Evolutionary conservation across 2,797 vertebrate species (phyloP).

Genomic region (Tamandua tetradactyla): DNA sequence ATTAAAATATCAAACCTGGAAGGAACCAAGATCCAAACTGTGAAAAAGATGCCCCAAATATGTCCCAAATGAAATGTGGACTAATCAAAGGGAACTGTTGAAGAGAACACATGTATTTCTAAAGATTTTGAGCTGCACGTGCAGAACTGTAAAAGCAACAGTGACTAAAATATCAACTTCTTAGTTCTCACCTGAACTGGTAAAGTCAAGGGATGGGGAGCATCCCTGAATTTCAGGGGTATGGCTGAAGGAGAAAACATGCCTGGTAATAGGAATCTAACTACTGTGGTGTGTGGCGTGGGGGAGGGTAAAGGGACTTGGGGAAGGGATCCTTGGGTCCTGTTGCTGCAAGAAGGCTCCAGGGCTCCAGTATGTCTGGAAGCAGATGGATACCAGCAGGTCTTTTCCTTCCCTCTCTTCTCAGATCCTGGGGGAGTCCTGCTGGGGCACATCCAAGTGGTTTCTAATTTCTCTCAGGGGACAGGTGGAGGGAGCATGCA

Average conservation of each 20-base stretch:
- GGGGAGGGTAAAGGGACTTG: neutral
- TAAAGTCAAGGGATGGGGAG: neutral
- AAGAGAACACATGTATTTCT: neutral
- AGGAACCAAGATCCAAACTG: neutral
- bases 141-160: neutral
- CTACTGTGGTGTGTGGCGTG: neutral
- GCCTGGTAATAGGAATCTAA: neutral
- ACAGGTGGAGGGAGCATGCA: neutral
- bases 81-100: neutral
- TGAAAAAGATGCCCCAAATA: neutral
- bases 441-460: too few species aligned
- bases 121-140: neutral
- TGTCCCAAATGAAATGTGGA: neutral
- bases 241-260: neutral
- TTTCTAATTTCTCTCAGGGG: neutral
- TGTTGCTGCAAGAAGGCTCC: neutral
- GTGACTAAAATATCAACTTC: neutral
- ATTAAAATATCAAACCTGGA: neutral
- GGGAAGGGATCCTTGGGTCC: neutral
- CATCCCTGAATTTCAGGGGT: too few species aligned
- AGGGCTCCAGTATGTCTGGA: neutral
- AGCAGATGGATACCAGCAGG: neutral
- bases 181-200: neutral
- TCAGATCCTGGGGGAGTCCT: neutral
- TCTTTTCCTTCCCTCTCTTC: neutral